Percentiles rank a stretch among this genome's conserved stretches.
phyloP scores from a whole-genome alignment of 2,797 vertebrate genomes.

The Bryconaethiops microstoma region DNA sequence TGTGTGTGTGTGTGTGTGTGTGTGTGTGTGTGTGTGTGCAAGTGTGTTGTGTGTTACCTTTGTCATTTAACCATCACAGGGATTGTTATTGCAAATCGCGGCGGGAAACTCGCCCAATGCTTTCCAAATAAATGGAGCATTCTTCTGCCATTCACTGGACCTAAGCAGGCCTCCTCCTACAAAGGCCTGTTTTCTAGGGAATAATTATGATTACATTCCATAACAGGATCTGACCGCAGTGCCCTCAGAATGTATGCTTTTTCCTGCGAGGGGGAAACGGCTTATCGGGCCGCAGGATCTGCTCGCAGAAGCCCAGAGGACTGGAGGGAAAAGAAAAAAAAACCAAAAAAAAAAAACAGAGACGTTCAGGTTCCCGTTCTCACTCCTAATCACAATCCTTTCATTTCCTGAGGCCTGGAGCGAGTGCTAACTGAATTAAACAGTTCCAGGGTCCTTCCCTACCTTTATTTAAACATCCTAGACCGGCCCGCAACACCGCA shows the following conservation, averaged over 20 bases:
- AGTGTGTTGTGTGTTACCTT: slow-evolving; percentile 31
- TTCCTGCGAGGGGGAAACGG: slow-evolving; percentile 48
- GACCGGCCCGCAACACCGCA: slow-evolving; percentile 61
- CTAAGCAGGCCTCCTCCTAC: slow-evolving; percentile 25
- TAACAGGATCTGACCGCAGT: slow-evolving; percentile 60
- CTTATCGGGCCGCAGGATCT: slow-evolving; percentile 56
- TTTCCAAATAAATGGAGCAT: slow-evolving; percentile 47
- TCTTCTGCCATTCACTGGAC: slow-evolving; percentile 11
- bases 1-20: slow-evolving; percentile 6
- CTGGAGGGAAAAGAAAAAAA: slow-evolving; percentile 47
- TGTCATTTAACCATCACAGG: slow-evolving; percentile 30
- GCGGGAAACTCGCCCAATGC: slow-evolving; percentile 55
- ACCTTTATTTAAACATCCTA: slow-evolving; percentile 17
- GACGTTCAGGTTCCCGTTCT: slow-evolving; percentile 57
- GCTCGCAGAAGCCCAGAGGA: slow-evolving; percentile 58
- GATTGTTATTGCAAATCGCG: slow-evolving; percentile 44
- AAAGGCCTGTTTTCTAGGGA: slow-evolving; percentile 60
- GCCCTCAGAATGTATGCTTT: slow-evolving; percentile 56
- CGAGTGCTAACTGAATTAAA: slow-evolving; percentile 64
- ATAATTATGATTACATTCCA: slow-evolving; percentile 67
- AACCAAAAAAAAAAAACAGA: background rate
- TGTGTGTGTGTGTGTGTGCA: slow-evolving; percentile 19
- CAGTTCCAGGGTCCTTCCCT: slow-evolving; percentile 51
- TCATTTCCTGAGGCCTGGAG: slow-evolving; percentile 79
- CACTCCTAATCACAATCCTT: slow-evolving; percentile 78